A percentile compares a stretch with the other conserved stretches of the same genome.
Conservation (phyloP, 2,888 invertebrate genomes). For the Mythimna lalbum region DNA sequence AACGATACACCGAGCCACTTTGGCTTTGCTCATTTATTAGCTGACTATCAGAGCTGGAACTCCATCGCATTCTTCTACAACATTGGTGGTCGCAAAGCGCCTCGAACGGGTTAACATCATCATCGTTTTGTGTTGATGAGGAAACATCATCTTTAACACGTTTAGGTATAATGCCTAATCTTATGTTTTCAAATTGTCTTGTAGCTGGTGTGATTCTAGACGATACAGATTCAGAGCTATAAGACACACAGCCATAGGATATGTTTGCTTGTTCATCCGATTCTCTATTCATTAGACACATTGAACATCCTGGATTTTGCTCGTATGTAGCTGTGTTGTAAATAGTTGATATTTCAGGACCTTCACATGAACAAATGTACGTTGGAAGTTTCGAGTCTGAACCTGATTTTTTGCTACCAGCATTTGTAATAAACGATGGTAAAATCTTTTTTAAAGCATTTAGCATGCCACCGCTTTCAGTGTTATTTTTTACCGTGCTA, state of each 20-base stretch:
- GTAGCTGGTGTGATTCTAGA: neutral
- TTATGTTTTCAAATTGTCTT: neutral
- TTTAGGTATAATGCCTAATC: neutral
- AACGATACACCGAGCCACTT: neutral
- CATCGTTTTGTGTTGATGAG: neutral
- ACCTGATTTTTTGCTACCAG: neutral
- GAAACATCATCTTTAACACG: neutral
- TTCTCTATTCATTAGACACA: neutral
- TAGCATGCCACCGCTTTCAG: conserved; percentile 16
- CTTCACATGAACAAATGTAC: neutral
- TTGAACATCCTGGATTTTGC: neutral
- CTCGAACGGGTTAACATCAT: neutral
- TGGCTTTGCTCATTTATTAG: neutral
- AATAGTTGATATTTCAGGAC: neutral
- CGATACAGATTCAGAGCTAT: neutral
- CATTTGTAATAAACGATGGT: conserved; percentile 2
- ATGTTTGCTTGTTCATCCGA: neutral
- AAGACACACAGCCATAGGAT: neutral
- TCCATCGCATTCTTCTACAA: neutral
- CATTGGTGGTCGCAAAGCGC: neutral
- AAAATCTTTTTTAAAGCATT: conserved; percentile 47
- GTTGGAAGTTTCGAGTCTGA: neutral
- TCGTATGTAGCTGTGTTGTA: neutral
- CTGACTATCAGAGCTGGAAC: neutral
- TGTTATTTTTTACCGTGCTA: neutral